Evolutionary conservation across 2,888 invertebrate genomes (phyloP).

Genomic region (Creontiades dilutus): DNA sequence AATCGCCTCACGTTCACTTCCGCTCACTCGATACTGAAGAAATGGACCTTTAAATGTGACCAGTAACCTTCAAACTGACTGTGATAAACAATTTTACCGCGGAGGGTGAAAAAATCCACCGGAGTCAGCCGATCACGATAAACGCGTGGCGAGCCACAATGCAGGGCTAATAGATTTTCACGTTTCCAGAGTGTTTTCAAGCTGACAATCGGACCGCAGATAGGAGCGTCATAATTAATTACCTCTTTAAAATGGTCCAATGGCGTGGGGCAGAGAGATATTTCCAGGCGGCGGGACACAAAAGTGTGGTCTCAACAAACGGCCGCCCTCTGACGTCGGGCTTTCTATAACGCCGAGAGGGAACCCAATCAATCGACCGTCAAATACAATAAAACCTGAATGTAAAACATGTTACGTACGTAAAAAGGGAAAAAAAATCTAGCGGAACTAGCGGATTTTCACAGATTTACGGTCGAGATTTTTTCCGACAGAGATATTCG

Average conservation of each 20-base stretch:
- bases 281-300: neutral
- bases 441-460: too few species aligned
- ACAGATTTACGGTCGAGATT: too few species aligned
- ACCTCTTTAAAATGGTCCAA: neutral
- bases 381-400: too few species aligned
- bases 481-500: too few species aligned
- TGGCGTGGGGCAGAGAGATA: neutral
- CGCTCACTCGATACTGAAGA: too few species aligned
- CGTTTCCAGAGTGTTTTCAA: constrained; percentile 12
- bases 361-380: too few species aligned
- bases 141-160: neutral
- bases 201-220: constrained; percentile 5
- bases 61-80: neutral
- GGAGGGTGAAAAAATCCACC: neutral
- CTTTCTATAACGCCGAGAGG: too few species aligned
- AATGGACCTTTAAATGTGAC: too few species aligned
- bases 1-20: too few species aligned
- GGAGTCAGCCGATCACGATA: neutral
- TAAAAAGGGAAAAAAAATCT: too few species aligned
- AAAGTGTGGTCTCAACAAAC: neutral
- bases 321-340: too few species aligned
- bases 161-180: neutral
- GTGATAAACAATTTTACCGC: neutral
- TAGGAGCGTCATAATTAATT: constrained; percentile 21
- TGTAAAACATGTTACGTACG: too few species aligned